Evolutionary conservation across 1,140 invertebrate genomes (phyloP).

Genomic region (Amphibalanus amphitrite): DNA sequence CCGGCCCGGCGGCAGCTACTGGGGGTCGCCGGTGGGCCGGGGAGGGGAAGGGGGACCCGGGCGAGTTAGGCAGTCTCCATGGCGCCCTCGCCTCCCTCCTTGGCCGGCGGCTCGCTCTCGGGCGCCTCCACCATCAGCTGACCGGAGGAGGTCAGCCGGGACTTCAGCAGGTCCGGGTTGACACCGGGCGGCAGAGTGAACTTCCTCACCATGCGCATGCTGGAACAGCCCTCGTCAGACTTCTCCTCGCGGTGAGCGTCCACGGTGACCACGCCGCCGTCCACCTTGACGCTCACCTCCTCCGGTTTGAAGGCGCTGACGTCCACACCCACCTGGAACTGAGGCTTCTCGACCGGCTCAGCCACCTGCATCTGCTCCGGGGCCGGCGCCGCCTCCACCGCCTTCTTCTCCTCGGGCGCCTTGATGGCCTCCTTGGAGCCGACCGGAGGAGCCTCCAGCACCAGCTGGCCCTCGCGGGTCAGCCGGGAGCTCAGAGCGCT

Average conservation of each 20-base stretch:
- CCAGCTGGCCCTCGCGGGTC: not conserved
- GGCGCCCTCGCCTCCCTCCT: not conserved
- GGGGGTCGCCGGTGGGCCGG: too few species aligned
- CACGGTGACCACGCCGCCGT: not conserved
- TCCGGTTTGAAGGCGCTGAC: not conserved
- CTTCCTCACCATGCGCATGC: not conserved
- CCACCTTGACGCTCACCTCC: not conserved
- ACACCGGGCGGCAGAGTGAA: not conserved
- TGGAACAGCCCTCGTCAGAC: not conserved
- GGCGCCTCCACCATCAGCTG: slow-evolving; percentile 1
- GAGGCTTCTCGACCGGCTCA: not conserved
- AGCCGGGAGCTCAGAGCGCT: not conserved
- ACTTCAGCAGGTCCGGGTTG: not conserved
- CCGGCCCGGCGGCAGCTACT: too few species aligned
- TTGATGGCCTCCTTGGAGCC: not conserved
- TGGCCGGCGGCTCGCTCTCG: too few species aligned
- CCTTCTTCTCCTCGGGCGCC: not conserved
- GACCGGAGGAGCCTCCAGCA: not conserved
- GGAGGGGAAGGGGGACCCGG: too few species aligned
- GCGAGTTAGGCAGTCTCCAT: not conserved
- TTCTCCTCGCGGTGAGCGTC: not conserved
- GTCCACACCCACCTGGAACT: not conserved
- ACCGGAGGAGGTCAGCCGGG: not conserved
- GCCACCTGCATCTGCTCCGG: not conserved
- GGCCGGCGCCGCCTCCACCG: too few species aligned